Evolutionary conservation across 2,888 invertebrate species (phyloP), one percentile per base, ranked within the genome.

Genomic region (Ypsolopha sequella): DNA sequence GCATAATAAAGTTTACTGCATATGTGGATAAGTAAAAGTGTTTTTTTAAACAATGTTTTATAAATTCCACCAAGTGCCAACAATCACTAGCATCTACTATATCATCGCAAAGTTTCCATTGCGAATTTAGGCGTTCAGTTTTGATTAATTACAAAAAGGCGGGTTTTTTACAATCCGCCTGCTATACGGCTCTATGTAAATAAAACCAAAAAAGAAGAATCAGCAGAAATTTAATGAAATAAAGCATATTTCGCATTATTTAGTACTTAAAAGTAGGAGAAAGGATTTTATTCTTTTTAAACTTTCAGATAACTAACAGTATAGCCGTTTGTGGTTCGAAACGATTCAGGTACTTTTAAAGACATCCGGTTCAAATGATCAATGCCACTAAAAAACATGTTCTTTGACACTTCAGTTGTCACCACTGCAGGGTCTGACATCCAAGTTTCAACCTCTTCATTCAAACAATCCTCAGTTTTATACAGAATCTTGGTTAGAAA

Each of bases 401-500:
- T 79, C 60, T 89, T 89, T 0, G 91, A 90, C 57, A 91, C 80
- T 55, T 88, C 86, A 0, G 89, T 73, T 1, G 72, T 73, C 24
- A 81, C 84, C 36, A 88, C 86, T n/a, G 71, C 76, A 0, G 85
- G 73, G 64, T 90, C 89, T 0, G 88, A 70, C 36, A 82, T 56
- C 91, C 90, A 90, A 1, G 73, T 60, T 51, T 84, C 78, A 1
- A 89, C 82, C 10, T 85, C 73, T 1, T 80, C 77, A 35, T 81
- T 86, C 57, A 76, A 58, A 14, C 71, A 66, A 44, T 68, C 60
- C 51, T 88, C 86, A 54, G 87, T 80, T 68, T 81, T 88, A 68
- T 87, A 91, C 55, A 91, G 68, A 55, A 90, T 77, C 69, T 91
- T 91, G 0, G 88, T 88, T 10, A 89, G 80, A 53, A 78, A 76